Evolutionary conservation across 2,113 vertebrate species (phyloP), one percentile per base, ranked within the genome.

Genomic region (Aleadryas rufinucha): DNA sequence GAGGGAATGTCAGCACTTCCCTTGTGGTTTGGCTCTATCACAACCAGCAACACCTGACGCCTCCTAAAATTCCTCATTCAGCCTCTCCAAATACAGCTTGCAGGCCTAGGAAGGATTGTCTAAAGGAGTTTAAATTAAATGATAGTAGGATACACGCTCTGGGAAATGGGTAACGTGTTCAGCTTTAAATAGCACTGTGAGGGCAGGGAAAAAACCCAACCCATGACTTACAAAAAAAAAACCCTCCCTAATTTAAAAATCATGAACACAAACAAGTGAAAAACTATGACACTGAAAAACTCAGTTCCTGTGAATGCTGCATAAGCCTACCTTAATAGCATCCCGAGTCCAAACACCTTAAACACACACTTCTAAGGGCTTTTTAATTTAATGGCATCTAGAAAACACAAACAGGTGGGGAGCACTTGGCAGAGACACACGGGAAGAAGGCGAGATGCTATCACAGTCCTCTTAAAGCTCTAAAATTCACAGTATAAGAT

Each of bases 401-500:
- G 65, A 42, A 75, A 94, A 89, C 87, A 86, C 81, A 30, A 92
- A 66, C 24, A 11, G 79, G 79, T 3, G 19, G 91, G 83, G 5
- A 90, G 88, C 85, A 92, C 76, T 84, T 59, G 1, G 77, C 87
- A 91, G 89, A 53, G 78, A 86, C 87, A 88, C 86, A 31, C 26
- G 0, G 85, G 64, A 80, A 80, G 75, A 79, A 39, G 86, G 90
- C 1, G 4, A 93, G 84, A 31, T 90, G 92, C 93, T 94, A 69
- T 21, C 95, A 89, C 95, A 68, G 91, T 87, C 97, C 97, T 97
- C 97, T 54, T 92, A 92, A 91, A 84, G 95, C 91, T 97, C 95
- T 91, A 95, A 78, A 95, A 97, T 97, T 98, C 98, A 98, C 98
- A 98, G 97, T 98, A 97, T 97, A 68, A 97, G 97, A 87, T 56